phyloP scores from a whole-genome alignment of 2,888 invertebrate genomes.

The Thera obeliscata region DNA sequence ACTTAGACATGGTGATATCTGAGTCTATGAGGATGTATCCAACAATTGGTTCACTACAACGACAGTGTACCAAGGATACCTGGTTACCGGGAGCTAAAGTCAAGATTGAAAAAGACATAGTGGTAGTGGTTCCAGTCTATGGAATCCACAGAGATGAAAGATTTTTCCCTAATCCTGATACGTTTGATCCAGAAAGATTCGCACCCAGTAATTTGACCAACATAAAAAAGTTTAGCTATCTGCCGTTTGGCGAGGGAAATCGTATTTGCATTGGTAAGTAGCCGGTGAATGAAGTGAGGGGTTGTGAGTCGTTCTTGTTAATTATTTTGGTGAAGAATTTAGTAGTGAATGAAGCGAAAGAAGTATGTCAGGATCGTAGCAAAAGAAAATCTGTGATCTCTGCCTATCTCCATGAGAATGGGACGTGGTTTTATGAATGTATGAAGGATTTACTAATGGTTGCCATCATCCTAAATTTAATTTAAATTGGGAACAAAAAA shows the following conservation, averaged over 20 bases:
- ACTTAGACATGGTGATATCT: conserved; percentile 68
- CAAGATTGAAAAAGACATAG: conserved; percentile 51
- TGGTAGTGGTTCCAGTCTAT: conserved; percentile 54
- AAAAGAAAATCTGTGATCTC: too few species aligned
- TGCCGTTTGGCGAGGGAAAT: conserved; percentile 81
- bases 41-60: conserved; percentile 57
- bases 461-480: background rate
- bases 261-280: conserved; percentile 78
- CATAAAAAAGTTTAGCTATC: conserved; percentile 62
- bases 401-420: too few species aligned
- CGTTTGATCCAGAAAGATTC: conserved; percentile 79
- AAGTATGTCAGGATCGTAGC: too few species aligned
- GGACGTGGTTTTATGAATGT: background rate
- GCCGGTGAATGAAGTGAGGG: conserved; percentile 23
- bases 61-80: conserved; percentile 58
- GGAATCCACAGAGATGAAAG: conserved; percentile 65
- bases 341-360: background rate
- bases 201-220: conserved; percentile 49
- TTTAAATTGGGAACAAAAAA: too few species aligned
- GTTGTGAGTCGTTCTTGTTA: conserved; percentile 26
- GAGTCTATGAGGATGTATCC: conserved; percentile 68
- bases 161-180: conserved; percentile 64
- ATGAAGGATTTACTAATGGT: background rate
- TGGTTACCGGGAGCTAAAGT: conserved; percentile 55
- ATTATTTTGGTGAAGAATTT: conserved; percentile 26